phyloP scores from a whole-genome alignment of 2,888 invertebrate species.

The Lepidocyrtoides sp. region DNA sequence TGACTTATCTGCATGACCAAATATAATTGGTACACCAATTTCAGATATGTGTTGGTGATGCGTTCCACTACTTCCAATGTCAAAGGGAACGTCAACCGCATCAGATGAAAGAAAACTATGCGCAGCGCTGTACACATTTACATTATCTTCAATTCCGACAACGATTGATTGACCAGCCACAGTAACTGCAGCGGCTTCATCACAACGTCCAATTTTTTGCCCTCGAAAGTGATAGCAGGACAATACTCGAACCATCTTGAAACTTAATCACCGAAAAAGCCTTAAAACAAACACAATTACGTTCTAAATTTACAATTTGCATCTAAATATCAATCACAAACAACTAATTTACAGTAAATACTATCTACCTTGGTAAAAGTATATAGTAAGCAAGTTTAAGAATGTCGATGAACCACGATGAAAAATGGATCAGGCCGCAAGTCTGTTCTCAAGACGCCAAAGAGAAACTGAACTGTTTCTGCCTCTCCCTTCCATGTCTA shows the following conservation, averaged over 20 bases:
- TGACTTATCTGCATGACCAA: conserved; percentile 40
- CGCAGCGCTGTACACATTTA: conserved; percentile 86
- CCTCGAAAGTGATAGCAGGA: conserved; percentile 91
- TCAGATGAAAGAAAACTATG: conserved; percentile 51
- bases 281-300: background rate
- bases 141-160: conserved; percentile 89
- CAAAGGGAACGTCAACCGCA: background rate
- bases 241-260: conserved; percentile 90
- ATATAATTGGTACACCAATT: conserved; percentile 53
- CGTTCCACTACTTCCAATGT: conserved; percentile 20
- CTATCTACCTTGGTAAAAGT: too few species aligned
- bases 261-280: background rate
- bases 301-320: background rate
- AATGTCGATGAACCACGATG: too few species aligned
- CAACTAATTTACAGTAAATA: too few species aligned
- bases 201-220: conserved; percentile 90
- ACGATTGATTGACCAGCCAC: conserved; percentile 89
- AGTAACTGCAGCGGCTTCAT: conserved; percentile 90
- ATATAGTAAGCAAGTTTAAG: too few species aligned
- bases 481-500: background rate
- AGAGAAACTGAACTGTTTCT: conserved; percentile 1
- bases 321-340: too few species aligned
- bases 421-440: background rate
- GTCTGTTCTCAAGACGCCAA: background rate
- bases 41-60: conserved; percentile 23